Percentiles rank a stretch among this genome's conserved stretches.
Evolutionary conservation across 2,113 vertebrate species (phyloP).

Genomic region (Corvus hawaiiensis): DNA sequence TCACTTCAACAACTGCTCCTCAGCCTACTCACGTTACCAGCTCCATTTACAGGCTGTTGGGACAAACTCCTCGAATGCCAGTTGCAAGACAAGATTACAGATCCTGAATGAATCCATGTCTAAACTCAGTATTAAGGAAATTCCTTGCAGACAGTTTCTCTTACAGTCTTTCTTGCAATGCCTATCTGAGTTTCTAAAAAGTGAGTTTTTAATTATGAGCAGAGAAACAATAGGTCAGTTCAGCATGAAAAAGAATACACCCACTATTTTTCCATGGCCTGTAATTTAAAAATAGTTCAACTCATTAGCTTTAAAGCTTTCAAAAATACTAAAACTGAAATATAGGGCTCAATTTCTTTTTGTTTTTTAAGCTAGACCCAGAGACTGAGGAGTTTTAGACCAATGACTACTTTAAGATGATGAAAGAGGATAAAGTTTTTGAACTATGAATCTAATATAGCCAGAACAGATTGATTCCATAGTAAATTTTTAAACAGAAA

Average conservation of each 20-base stretch:
- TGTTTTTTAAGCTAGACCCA: neutral
- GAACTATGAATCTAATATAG: neutral
- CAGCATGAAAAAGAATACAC: constrained; percentile 14
- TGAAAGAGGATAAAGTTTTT: constrained; percentile 9
- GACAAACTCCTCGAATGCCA: neutral
- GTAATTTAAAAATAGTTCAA: constrained; percentile 4
- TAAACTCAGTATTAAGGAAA: neutral
- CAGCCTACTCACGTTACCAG: neutral
- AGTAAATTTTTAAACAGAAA: constrained; percentile 38
- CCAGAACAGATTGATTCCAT: constrained; percentile 17
- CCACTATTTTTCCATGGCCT: constrained; percentile 14
- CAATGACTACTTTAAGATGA: neutral
- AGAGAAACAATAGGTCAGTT: constrained; percentile 39
- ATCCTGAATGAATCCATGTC: neutral
- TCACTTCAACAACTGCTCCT: neutral
- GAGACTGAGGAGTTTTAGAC: neutral
- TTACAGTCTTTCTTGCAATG: neutral
- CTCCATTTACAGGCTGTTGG: neutral
- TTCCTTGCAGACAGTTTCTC: neutral
- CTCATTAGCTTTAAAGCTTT: constrained; percentile 5
- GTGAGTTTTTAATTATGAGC: neutral
- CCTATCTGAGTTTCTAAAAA: neutral
- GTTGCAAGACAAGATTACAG: neutral
- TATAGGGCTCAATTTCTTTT: neutral
- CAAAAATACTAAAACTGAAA: neutral